Evolutionary conservation across 2,797 vertebrate species (phyloP).

Genomic region (Leuciscus waleckii): DNA sequence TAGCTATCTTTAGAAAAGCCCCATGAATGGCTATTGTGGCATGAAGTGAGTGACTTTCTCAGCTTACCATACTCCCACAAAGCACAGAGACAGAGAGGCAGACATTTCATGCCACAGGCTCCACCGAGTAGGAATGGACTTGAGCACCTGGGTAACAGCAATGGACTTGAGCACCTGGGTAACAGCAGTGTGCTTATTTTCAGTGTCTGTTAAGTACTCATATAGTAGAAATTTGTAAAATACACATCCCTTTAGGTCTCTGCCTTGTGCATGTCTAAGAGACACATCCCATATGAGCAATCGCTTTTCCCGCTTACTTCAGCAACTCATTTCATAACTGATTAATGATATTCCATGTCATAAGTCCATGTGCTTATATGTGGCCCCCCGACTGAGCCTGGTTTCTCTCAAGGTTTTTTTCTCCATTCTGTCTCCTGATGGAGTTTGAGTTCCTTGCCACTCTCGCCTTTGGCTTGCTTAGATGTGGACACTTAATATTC

Average conservation of each 20-base stretch:
- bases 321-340: background rate
- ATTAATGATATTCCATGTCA: constrained; percentile 8
- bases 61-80: constrained; percentile 37
- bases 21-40: constrained; percentile 52
- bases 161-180: background rate
- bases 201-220: background rate
- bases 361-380: background rate
- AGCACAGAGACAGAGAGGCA: constrained; percentile 31
- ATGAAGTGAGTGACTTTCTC: constrained; percentile 52
- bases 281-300: background rate
- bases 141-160: background rate
- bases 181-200: constrained; percentile 5
- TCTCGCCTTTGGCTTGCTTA: too few relatives aligned
- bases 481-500: too few relatives aligned
- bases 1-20: constrained; percentile 54
- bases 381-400: too few relatives aligned
- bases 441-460: too few relatives aligned
- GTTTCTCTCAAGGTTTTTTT: too few relatives aligned
- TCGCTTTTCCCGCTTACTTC: background rate
- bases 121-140: background rate
- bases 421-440: too few relatives aligned
- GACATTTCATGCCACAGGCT: constrained; percentile 27
- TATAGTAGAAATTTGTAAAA: background rate
- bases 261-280: background rate
- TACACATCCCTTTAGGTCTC: background rate